Percentiles rank a stretch among this genome's conserved stretches.
phyloP scores from a whole-genome alignment of 2,888 invertebrate species.

The Melieria omissa region DNA sequence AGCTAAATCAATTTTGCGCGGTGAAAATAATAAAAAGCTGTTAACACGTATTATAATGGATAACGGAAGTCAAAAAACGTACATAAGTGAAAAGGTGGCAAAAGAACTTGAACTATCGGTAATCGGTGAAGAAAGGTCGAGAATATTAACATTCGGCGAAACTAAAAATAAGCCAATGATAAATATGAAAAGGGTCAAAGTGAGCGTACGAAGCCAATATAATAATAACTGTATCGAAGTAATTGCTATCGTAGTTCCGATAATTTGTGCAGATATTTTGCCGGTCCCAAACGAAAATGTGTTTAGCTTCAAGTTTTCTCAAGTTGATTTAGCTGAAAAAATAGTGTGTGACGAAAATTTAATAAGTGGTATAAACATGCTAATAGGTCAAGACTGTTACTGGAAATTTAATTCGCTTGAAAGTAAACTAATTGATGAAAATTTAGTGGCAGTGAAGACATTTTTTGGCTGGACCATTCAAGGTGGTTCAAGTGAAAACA shows the following conservation, averaged over 20 bases:
- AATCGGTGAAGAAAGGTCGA: slow-evolving; percentile 18
- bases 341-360: slow-evolving; percentile 8
- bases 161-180: slow-evolving; percentile 16
- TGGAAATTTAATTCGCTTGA: slow-evolving; percentile 35
- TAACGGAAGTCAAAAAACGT: slow-evolving; percentile 41
- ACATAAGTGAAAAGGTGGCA: slow-evolving; percentile 29
- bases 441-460: slow-evolving; percentile 37
- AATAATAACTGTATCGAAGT: slow-evolving; percentile 23
- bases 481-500: slow-evolving; percentile 1
- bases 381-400: slow-evolving; percentile 41
- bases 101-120: slow-evolving; percentile 31
- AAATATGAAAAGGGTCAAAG: slow-evolving; percentile 31
- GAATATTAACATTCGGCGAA: slow-evolving; percentile 38
- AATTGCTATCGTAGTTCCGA: slow-evolving; percentile 32
- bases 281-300: slow-evolving; percentile 28
- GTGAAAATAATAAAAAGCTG: slow-evolving; percentile 22
- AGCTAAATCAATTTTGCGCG: slow-evolving; percentile 36
- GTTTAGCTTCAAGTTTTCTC: slow-evolving; percentile 7
- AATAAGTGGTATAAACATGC: slow-evolving; percentile 32
- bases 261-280: slow-evolving; percentile 35
- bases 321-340: slow-evolving; percentile 32
- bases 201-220: slow-evolving; percentile 36
- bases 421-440: slow-evolving; percentile 27
- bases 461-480: slow-evolving; percentile 38
- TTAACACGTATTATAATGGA: slow-evolving; percentile 41